Percentiles rank a stretch among this genome's conserved stretches.
Evolutionary conservation across 2,888 invertebrate genomes (phyloP).

Genomic region (Perithous albicinctus): DNA sequence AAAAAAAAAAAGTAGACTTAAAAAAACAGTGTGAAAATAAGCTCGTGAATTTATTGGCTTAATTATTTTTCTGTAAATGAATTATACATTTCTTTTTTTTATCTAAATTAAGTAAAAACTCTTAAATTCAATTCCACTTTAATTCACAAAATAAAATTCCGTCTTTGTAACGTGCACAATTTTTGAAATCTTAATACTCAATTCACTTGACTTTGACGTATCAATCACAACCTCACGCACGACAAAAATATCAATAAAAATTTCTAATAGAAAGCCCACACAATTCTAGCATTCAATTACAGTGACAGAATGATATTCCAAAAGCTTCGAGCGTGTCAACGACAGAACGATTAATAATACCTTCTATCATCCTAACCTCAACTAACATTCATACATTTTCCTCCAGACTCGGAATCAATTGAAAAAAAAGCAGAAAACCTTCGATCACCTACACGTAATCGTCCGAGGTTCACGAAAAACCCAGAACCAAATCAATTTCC

Average conservation of each 20-base stretch:
- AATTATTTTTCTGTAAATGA: no score
- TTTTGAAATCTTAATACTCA: no score
- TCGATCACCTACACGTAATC: background rate
- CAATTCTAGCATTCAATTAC: no score
- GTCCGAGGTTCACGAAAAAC: background rate
- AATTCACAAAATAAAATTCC: no score
- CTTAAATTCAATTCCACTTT: no score
- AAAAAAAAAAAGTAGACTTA: no score
- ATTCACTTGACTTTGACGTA: background rate
- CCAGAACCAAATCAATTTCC: slow-evolving; percentile 10
- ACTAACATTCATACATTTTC: slow-evolving; percentile 1
- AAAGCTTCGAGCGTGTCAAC: background rate
- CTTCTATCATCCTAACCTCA: slow-evolving; percentile 58
- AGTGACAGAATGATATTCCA: slow-evolving; percentile 18
- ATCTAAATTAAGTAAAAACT: no score
- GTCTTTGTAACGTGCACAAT: no score
- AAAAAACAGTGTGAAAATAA: no score
- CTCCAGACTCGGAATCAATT: background rate
- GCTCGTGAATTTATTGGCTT: no score
- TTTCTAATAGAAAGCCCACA: background rate
- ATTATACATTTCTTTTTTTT: no score
- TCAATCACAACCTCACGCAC: background rate
- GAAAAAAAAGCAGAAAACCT: background rate
- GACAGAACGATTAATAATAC: slow-evolving; percentile 40
- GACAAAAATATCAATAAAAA: background rate